Percentiles rank a stretch among this genome's conserved stretches.
phyloP scores from a whole-genome alignment of 1,140 invertebrate genomes.

The Temnothorax curvispinosus region DNA sequence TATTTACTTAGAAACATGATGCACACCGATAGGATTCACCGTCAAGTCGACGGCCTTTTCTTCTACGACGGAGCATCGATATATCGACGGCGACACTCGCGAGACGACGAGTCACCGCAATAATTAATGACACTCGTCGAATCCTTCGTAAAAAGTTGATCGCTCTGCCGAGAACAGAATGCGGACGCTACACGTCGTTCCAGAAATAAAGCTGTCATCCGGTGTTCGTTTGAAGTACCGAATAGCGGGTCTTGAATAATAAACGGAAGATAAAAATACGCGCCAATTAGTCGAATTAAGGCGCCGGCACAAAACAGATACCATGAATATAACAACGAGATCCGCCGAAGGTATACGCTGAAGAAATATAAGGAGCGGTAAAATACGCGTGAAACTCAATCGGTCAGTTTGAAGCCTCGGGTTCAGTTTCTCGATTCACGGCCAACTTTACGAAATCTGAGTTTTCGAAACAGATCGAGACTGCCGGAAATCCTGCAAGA shows the following conservation, averaged over 20 bases:
- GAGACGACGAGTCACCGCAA: constrained; percentile 57
- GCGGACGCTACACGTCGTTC: constrained; percentile 61
- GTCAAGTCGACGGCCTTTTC: not conserved
- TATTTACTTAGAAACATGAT: not conserved
- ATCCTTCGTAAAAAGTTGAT: constrained; percentile 71
- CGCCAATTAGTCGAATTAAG: constrained; percentile 50
- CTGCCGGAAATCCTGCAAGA: not conserved
- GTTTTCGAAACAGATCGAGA: not conserved
- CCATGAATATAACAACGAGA: constrained; percentile 21
- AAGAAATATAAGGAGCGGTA: constrained; percentile 15
- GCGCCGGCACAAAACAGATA: not conserved
- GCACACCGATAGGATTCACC: not conserved
- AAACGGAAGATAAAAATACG: constrained; percentile 46
- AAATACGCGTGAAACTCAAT: constrained; percentile 28
- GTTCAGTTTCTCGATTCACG: constrained; percentile 1
- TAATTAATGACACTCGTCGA: constrained; percentile 70
- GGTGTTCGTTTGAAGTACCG: not conserved
- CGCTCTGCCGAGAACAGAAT: constrained; percentile 64
- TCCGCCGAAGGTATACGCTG: no score
- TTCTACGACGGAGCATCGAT: not conserved
- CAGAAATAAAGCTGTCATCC: constrained; percentile 70
- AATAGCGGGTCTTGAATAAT: constrained; percentile 26
- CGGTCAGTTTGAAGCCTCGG: not conserved
- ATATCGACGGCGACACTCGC: constrained; percentile 42
- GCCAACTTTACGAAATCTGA: not conserved